These are phyloP conservation scores for Orchesella flavescens DNA, from an alignment of 2,888 invertebrate species.

Conservation along the genomic window DNA sequence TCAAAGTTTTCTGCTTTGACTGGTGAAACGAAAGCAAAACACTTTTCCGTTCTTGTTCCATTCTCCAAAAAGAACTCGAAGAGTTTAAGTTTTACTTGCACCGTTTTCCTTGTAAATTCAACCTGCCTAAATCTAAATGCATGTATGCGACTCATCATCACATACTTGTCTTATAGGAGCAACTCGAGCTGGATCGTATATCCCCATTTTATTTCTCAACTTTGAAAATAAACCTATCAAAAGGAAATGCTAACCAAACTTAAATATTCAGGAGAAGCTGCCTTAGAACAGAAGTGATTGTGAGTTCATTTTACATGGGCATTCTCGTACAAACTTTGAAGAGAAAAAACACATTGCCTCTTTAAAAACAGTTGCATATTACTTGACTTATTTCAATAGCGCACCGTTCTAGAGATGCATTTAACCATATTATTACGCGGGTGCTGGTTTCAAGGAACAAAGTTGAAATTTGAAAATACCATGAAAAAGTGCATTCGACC, in stretches of 20 bases:
- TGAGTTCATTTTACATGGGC: background rate
- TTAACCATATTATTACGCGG: background rate
- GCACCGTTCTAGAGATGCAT: background rate
- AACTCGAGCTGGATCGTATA: too few species aligned
- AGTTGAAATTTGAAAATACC: conserved; percentile 1
- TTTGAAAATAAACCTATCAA: too few species aligned
- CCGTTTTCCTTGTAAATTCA: too few species aligned
- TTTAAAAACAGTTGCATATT: conserved; percentile 29
- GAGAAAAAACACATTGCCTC: conserved; percentile 50
- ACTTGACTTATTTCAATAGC: background rate
- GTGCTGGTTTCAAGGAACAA: background rate
- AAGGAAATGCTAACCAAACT: background rate
- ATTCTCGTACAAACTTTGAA: background rate
- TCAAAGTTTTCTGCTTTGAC: conserved; percentile 38
- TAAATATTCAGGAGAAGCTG: background rate
- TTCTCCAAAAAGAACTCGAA: too few species aligned
- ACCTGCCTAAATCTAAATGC: too few species aligned
- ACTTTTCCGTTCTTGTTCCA: conserved; percentile 43
- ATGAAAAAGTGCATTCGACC: conserved; percentile 23
- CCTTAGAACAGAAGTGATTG: background rate
- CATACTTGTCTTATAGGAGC: too few species aligned
- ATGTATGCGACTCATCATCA: too few species aligned
- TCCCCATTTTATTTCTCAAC: too few species aligned
- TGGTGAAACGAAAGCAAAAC: conserved; percentile 33
- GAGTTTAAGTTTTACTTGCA: too few species aligned